Evolutionary conservation across 2,797 vertebrate species (phyloP), one percentile per base, ranked within the genome.

Genomic region (Notolabrus celidotus): DNA sequence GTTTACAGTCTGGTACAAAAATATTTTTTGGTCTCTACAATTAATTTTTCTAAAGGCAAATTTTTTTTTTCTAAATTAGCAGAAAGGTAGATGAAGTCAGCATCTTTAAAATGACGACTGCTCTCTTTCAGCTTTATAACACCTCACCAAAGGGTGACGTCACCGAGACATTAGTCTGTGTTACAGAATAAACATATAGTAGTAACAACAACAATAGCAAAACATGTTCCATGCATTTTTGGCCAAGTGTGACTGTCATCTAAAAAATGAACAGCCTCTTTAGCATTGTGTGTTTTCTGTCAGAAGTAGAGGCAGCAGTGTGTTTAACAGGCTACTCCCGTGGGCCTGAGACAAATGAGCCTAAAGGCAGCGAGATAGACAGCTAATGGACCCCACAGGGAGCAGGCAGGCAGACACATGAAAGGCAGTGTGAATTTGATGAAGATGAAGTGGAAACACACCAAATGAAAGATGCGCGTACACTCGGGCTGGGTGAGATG

Each of bases 331-430:
- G 71, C 70, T 80, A 71, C 67, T 76, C 90, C 88, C 20, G 36
- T 42, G 82, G 84, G 90, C 53, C 47, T 7, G 3, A 42, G 72
- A 76, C 88, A 90, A 89, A 92, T 89, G 86, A 93, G 86, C 68
- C 78, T 63, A 59, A 71, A 89, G 82, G 90, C 89, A 86, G 59
- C 2, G 38, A 83, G 66, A 85, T 80, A 89, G 87, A 88, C 83
- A 67, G 59, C 88, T 90, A 92, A 94, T 93, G 73, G 90, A 90
- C 59, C 80, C 92, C 87, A 34, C 43, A 53, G 92, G 89, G 92
- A 90, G 29, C 77, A 41, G 52, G 57, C 19, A 79, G 80, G 76
- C 86, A 88, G 82, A 89, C 84, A 72, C 79, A 75, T 87, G 57
- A 73, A 82, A 86, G 77, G 39, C 54, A 71, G 33, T 45, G 54